These are phyloP conservation scores for Prinia subflava DNA, from an alignment of 2,113 vertebrate species.

Conservation along the genomic window DNA sequence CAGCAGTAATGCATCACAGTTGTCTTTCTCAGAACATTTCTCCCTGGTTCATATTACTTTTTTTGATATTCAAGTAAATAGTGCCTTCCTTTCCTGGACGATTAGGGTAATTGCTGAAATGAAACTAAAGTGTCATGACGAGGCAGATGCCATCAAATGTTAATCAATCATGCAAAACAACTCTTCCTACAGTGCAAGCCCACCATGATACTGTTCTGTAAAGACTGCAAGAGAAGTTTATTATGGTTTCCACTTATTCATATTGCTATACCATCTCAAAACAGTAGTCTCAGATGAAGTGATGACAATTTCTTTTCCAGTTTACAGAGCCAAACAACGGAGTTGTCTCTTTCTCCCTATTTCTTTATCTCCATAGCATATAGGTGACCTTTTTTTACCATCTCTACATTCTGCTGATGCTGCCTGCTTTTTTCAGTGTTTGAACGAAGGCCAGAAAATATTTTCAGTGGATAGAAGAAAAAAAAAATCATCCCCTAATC, in stretches of 20 bases:
- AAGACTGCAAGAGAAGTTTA: neutral
- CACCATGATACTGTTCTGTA: neutral
- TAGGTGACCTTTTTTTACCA: neutral
- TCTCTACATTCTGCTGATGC: neutral
- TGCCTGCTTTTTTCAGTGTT: neutral
- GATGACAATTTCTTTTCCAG: neutral
- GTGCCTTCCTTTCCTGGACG: neutral
- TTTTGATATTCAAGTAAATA: neutral
- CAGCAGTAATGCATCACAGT: neutral
- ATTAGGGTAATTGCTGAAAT: neutral
- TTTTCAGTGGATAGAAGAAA: neutral
- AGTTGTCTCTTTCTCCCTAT: neutral
- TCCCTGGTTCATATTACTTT: neutral
- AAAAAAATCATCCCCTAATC: neutral
- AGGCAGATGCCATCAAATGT: neutral
- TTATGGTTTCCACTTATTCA: neutral
- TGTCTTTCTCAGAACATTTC: neutral
- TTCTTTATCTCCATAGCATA: neutral
- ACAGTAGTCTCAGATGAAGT: neutral
- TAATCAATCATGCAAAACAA: neutral
- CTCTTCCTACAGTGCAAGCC: neutral
- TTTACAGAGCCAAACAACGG: neutral
- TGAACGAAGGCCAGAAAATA: neutral
- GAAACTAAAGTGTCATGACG: neutral
- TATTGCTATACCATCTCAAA: neutral